These are phyloP conservation scores for Nanorana parkeri DNA, from an alignment of 2,113 vertebrate genomes.

Conservation along the genomic window DNA sequence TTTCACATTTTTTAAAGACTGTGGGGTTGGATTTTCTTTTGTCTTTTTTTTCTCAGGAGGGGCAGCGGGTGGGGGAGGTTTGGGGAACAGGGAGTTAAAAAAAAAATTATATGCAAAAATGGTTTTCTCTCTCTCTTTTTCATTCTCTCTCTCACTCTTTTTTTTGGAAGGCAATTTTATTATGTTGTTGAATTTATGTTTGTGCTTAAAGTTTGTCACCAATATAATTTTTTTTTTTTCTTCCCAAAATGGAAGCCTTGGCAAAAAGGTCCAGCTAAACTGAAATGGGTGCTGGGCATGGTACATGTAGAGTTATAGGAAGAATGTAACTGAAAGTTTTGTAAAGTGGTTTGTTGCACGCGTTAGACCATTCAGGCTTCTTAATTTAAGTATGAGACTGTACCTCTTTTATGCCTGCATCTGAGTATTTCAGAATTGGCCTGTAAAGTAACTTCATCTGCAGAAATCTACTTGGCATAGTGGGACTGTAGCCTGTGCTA, in stretches of 20 bases:
- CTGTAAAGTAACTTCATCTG: neutral
- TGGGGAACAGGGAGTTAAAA: neutral
- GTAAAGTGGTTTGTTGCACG: neutral
- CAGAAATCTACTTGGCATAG: neutral
- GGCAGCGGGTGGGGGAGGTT: slow-evolving; percentile 2
- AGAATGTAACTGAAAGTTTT: neutral
- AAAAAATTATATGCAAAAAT: slow-evolving; percentile 52
- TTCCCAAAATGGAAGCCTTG: slow-evolving; percentile 40
- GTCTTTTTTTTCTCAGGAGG: slow-evolving; percentile 43
- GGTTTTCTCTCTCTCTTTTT: neutral
- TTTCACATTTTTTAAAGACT: slow-evolving; percentile 44
- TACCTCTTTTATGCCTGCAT: neutral
- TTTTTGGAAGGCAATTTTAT: slow-evolving; percentile 30
- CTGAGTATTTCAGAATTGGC: neutral
- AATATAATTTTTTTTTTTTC: slow-evolving; percentile 1
- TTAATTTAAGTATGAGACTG: neutral
- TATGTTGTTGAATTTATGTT: slow-evolving; percentile 41
- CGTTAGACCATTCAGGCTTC: neutral
- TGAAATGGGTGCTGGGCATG: slow-evolving; percentile 25
- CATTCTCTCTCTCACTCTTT: no score
- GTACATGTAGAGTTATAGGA: neutral
- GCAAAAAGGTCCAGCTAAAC: slow-evolving; percentile 12
- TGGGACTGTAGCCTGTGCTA: neutral
- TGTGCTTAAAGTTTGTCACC: slow-evolving; percentile 28
- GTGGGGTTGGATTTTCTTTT: slow-evolving; percentile 50